These are phyloP conservation scores for Tetrapedia diversipes DNA, from an alignment of 2,888 invertebrate species.

Conservation along the genomic window DNA sequence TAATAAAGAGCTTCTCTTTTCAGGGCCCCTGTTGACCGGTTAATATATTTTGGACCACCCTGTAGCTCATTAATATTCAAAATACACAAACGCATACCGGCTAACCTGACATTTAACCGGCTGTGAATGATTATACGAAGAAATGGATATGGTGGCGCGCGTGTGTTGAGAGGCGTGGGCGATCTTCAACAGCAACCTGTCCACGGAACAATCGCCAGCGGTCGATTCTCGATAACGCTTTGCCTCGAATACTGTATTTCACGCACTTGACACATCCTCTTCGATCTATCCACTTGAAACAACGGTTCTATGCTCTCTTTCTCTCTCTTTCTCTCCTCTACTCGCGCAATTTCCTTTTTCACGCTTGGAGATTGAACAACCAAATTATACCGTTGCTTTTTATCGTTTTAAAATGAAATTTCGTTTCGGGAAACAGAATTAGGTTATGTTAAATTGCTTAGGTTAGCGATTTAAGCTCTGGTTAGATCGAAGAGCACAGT, in stretches of 20 bases:
- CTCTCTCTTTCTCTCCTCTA: no score
- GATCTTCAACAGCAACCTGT: slow-evolving; percentile 71
- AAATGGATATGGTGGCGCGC: slow-evolving; percentile 50
- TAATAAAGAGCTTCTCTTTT: slow-evolving; percentile 6
- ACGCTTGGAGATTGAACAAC: not conserved
- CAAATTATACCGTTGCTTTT: no score
- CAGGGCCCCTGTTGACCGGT: not conserved
- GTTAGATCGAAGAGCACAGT: no score
- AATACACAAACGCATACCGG: slow-evolving; percentile 53
- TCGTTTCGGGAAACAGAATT: no score
- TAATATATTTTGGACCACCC: slow-evolving; percentile 73
- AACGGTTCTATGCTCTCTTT: no score
- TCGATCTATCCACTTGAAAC: not conserved
- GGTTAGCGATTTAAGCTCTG: no score
- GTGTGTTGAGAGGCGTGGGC: slow-evolving; percentile 62
- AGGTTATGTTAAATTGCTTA: no score
- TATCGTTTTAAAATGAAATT: no score
- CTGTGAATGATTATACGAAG: slow-evolving; percentile 63
- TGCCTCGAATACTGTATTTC: slow-evolving; percentile 50
- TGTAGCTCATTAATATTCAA: slow-evolving; percentile 77
- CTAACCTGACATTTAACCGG: slow-evolving; percentile 69
- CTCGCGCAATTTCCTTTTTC: not conserved
- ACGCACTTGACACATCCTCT: slow-evolving; percentile 44
- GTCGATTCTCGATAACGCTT: slow-evolving; percentile 65
- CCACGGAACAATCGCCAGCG: slow-evolving; percentile 73